phyloP scores from a whole-genome alignment of 1,140 invertebrate species.

The Drosophila ohnishii region DNA sequence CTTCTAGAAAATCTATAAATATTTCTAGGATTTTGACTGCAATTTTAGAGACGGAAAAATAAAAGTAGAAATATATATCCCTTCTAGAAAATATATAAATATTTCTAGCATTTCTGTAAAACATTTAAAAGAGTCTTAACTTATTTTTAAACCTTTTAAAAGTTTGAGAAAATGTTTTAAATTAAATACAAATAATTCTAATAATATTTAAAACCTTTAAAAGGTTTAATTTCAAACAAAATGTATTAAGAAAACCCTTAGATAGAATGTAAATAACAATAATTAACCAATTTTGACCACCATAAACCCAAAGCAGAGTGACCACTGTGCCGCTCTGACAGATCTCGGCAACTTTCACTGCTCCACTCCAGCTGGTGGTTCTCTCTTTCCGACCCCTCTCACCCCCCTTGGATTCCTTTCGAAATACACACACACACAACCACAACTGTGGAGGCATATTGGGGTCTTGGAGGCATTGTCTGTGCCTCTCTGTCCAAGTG shows the following conservation, averaged over 20 bases:
- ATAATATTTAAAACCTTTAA: background rate
- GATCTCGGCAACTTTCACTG: slow-evolving; percentile 42
- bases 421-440: slow-evolving; percentile 3
- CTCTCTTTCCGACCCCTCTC: slow-evolving; percentile 4
- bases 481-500: slow-evolving; percentile 1
- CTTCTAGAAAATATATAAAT: background rate
- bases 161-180: background rate
- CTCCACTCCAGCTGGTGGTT: slow-evolving; percentile 34
- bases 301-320: background rate
- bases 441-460: slow-evolving; percentile 5
- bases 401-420: slow-evolving; percentile 13
- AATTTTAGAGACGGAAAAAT: background rate
- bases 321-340: slow-evolving; percentile 27
- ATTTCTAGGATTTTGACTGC: no score
- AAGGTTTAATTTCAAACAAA: fast-evolving
- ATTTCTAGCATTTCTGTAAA: no score
- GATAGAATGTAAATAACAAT: background rate
- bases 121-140: no score
- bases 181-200: background rate
- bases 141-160: no score
- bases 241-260: background rate
- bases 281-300: background rate
- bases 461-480: slow-evolving; percentile 14
- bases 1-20: no score
- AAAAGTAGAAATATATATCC: background rate